Evolutionary conservation across 2,113 vertebrate genomes (phyloP).

Genomic region (Centropus bengalensis): DNA sequence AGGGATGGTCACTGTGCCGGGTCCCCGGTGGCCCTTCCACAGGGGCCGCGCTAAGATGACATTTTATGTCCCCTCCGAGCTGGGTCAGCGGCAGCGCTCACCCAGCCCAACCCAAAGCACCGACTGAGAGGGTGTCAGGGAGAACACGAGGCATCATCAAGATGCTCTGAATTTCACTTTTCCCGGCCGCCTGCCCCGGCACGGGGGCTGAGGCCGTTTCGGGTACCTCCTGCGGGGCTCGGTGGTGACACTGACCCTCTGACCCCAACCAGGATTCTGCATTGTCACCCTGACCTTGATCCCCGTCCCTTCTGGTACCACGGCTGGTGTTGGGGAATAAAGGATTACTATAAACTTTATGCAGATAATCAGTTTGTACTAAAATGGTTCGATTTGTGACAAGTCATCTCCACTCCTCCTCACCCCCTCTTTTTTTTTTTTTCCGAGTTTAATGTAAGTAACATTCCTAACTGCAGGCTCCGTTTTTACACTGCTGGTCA

Average conservation of each 20-base stretch:
- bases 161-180: background rate
- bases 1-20: background rate
- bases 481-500: background rate
- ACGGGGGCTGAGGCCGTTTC: background rate
- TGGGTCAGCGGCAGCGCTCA: rapidly evolving
- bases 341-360: background rate
- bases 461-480: background rate
- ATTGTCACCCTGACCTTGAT: background rate
- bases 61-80: background rate
- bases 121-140: background rate
- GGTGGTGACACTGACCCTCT: background rate
- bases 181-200: rapidly evolving
- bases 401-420: no score
- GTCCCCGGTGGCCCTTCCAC: background rate
- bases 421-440: background rate
- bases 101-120: background rate
- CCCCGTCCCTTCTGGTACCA: background rate
- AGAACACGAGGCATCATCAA: background rate
- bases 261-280: background rate
- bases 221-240: background rate
- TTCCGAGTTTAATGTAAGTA: background rate
- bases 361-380: background rate
- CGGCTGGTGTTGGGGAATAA: background rate
- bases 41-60: rapidly evolving
- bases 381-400: background rate